phyloP scores from a whole-genome alignment of 1,140 invertebrate genomes.

The Solenopsis invicta region DNA sequence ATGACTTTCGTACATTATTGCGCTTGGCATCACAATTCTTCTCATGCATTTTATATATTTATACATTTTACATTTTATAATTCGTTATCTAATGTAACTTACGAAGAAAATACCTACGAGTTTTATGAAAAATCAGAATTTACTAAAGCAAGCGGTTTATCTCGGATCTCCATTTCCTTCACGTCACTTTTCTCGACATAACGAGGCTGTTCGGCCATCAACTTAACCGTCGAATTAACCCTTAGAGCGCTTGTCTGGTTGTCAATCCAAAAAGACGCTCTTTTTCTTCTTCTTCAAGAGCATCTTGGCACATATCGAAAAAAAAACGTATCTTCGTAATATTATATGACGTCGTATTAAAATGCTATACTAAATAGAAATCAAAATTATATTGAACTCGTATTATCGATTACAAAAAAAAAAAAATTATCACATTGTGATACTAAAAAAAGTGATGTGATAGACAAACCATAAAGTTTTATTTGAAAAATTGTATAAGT shows the following conservation, averaged over 20 bases:
- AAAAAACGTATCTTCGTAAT: constrained; percentile 10
- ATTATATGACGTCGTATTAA: neutral
- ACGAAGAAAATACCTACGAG: neutral
- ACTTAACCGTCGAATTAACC: constrained; percentile 6
- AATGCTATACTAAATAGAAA: neutral
- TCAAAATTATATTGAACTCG: neutral
- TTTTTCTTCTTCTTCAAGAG: neutral
- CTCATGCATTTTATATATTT: neutral
- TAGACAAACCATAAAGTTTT: neutral
- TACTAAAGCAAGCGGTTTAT: neutral
- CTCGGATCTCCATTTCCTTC: constrained; percentile 14
- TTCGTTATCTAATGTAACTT: neutral
- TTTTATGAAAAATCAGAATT: constrained; percentile 23
- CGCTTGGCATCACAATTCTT: neutral
- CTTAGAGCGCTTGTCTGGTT: neutral
- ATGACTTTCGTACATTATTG: neutral
- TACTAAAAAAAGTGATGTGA: neutral
- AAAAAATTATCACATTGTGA: neutral
- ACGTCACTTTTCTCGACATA: neutral
- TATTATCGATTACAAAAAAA: neutral
- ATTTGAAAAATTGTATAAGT: neutral
- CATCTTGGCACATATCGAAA: neutral
- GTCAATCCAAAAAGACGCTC: neutral
- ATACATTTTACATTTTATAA: constrained; percentile 10
- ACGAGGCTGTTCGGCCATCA: neutral